A percentile compares a stretch with the other conserved stretches of the same genome.
phyloP scores from a whole-genome alignment of 2,113 vertebrate genomes.

The Penelope pileata region DNA sequence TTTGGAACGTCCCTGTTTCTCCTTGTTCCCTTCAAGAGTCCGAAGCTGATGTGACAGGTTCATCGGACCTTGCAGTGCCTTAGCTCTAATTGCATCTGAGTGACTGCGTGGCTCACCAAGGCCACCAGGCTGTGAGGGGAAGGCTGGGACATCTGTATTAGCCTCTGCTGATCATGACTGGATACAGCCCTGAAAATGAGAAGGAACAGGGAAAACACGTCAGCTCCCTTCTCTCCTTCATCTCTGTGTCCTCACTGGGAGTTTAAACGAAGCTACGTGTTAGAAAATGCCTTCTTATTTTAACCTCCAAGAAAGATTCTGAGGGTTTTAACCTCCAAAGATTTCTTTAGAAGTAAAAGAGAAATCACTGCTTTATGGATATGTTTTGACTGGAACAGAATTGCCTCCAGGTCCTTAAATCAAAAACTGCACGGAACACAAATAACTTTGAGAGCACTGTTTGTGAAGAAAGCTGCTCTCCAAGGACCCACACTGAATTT shows the following conservation, averaged over 20 bases:
- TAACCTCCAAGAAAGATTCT: neutral
- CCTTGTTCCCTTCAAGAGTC: neutral
- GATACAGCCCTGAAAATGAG: neutral
- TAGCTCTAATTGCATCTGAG: neutral
- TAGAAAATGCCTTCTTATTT: neutral
- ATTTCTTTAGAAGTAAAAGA: neutral
- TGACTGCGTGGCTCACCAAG: rapidly evolving
- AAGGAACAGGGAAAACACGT: neutral
- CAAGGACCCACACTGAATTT: rapidly evolving
- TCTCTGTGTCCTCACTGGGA: neutral
- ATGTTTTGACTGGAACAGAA: neutral
- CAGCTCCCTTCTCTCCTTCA: neutral
- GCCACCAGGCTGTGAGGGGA: neutral
- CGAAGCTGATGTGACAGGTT: neutral
- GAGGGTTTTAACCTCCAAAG: too few species aligned
- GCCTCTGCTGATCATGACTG: neutral
- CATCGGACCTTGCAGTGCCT: neutral
- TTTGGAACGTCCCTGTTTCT: neutral
- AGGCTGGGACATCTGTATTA: neutral
- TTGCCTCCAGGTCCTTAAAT: rapidly evolving
- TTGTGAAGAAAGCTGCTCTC: neutral
- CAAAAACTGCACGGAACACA: neutral
- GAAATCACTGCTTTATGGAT: neutral
- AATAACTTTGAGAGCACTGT: neutral
- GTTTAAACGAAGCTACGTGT: rapidly evolving